These are phyloP conservation scores for Amiota minor DNA, from an alignment of 2,888 invertebrate genomes.

Conservation along the genomic window DNA sequence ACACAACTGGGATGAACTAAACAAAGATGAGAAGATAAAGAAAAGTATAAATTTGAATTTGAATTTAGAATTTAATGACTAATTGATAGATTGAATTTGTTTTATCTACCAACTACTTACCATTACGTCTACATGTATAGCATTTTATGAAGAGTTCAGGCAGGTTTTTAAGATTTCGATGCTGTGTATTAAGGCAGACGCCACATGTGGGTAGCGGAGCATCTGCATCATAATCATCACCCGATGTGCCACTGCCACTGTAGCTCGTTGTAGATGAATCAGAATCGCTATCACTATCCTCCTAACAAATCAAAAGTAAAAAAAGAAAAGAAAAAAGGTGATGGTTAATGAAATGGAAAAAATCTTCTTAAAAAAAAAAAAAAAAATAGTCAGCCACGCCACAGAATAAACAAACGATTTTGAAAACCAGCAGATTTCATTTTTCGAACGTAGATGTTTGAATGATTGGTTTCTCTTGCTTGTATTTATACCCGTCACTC, in stretches of 20 bases:
- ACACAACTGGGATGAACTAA: conserved; percentile 90
- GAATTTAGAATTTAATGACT: neutral
- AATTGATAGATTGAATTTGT: neutral
- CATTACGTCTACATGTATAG: conserved; percentile 76
- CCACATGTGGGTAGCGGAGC: conserved; percentile 75
- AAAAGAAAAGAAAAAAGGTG: neutral
- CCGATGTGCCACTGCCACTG: conserved; percentile 42
- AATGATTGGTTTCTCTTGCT: too few species aligned
- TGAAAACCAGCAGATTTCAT: too few species aligned
- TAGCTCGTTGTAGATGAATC: conserved; percentile 38
- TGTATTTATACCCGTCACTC: too few species aligned
- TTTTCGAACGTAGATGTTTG: too few species aligned
- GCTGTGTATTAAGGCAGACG: conserved; percentile 76
- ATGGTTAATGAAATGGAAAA: too few species aligned
- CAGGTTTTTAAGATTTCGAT: conserved; percentile 77
- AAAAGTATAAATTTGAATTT: conserved; percentile 19
- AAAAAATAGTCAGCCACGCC: too few species aligned
- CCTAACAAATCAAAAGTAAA: neutral
- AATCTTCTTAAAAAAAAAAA: too few species aligned
- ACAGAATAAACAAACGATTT: too few species aligned
- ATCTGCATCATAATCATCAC: conserved; percentile 54
- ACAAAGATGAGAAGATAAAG: conserved; percentile 31
- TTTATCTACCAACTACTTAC: conserved; percentile 64
- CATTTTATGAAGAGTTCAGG: conserved; percentile 79
- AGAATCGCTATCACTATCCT: conserved; percentile 59